phyloP scores from a whole-genome alignment of 2,113 vertebrate genomes.

The Sarotherodon lohbergeri region DNA sequence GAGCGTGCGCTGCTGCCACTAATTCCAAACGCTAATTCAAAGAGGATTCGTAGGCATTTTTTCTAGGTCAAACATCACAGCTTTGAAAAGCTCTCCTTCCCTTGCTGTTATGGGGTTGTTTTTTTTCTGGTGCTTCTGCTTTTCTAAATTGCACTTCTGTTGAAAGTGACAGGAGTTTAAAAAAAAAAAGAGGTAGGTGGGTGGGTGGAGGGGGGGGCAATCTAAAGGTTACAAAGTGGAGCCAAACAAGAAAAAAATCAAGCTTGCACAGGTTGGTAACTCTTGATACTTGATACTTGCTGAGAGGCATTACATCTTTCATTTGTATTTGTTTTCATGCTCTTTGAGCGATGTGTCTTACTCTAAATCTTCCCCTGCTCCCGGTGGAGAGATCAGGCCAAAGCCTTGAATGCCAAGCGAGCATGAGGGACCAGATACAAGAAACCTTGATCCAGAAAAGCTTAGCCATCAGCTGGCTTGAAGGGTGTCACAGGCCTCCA shows the following conservation, averaged over 20 bases:
- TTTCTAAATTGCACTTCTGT: background rate
- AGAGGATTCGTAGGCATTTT: conserved; percentile 37
- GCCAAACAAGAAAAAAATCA: background rate
- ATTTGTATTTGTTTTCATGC: background rate
- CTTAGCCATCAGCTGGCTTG: conserved; percentile 27
- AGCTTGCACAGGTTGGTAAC: background rate
- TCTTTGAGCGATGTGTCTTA: background rate
- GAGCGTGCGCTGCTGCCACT: conserved; percentile 26
- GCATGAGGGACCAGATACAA: background rate
- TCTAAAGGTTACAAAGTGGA: conserved; percentile 1
- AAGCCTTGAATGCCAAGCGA: background rate
- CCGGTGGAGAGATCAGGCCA: background rate
- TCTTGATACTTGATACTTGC: background rate
- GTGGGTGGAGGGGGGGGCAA: background rate
- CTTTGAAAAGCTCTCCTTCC: conserved; percentile 5
- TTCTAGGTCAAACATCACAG: conserved; percentile 48
- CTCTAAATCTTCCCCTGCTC: background rate
- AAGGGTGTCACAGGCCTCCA: background rate
- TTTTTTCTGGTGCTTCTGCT: background rate
- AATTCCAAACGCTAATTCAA: conserved; percentile 51
- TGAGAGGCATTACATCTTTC: background rate
- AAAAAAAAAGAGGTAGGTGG: background rate
- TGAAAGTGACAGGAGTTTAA: background rate
- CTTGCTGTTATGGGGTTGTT: background rate
- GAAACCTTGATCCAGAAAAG: conserved; percentile 12